A percentile compares a stretch with the other conserved stretches of the same genome.
phyloP scores from a whole-genome alignment of 2,888 invertebrate species.

The Tortricodes alternella region DNA sequence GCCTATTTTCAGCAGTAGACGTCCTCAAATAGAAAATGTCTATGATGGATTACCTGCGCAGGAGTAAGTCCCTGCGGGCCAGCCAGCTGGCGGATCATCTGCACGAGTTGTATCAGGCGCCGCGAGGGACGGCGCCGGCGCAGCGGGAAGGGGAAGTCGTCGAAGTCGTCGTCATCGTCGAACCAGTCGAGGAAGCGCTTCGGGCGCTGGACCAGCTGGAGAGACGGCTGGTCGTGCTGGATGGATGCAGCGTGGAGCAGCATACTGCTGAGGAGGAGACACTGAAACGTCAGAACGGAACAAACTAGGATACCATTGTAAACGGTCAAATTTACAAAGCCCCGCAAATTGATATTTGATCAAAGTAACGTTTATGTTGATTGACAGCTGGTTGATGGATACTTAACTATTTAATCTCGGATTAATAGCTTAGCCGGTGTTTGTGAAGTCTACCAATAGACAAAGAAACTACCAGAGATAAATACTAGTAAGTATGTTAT shows the following conservation, averaged over 20 bases:
- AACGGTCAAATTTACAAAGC: neutral
- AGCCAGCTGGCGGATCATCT: slow-evolving; percentile 15
- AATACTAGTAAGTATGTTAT: no score
- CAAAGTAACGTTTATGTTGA: no score
- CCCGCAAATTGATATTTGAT: neutral
- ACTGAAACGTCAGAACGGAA: neutral
- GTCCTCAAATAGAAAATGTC: neutral
- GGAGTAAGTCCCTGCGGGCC: slow-evolving; percentile 5
- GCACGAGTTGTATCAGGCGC: slow-evolving; percentile 1
- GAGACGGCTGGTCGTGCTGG: neutral
- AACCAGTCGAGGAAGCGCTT: slow-evolving; percentile 3
- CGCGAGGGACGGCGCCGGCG: slow-evolving; percentile 11
- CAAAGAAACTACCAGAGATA: no score
- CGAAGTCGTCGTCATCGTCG: slow-evolving; percentile 24
- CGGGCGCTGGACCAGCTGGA: neutral
- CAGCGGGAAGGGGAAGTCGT: neutral
- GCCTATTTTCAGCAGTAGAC: neutral
- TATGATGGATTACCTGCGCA: neutral
- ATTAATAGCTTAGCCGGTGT: no score
- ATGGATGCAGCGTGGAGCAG: neutral
- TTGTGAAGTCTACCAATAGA: no score
- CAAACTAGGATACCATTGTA: neutral
- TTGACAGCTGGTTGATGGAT: no score
- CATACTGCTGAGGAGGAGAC: neutral
- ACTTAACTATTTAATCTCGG: no score